Conservation (phyloP, 2,888 invertebrate species). For the Colostygia pectinataria region DNA sequence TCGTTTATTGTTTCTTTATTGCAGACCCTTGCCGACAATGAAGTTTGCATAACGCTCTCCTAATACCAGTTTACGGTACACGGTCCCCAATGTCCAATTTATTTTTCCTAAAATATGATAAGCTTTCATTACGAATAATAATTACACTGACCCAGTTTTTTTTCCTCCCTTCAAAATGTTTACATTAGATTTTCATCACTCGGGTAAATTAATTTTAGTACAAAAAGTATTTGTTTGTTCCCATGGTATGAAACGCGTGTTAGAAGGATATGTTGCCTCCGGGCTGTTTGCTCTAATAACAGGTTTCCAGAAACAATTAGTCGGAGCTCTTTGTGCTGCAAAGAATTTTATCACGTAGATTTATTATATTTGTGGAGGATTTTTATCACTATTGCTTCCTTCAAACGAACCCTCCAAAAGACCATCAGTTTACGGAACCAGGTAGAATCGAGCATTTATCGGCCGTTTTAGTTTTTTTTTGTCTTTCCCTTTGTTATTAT, state of each 20-base stretch:
- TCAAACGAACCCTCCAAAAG: constrained; percentile 40
- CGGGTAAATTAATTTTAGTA: constrained; percentile 33
- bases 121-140: constrained; percentile 31
- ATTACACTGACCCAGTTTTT: constrained; percentile 40
- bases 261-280: constrained; percentile 42
- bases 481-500: constrained; percentile 74
- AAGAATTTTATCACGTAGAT: constrained; percentile 75
- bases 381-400: constrained; percentile 69
- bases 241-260: constrained; percentile 36
- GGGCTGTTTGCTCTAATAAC: constrained; percentile 67
- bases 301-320: constrained; percentile 74
- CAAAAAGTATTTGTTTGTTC: constrained; percentile 49
- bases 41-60: constrained; percentile 64
- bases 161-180: constrained; percentile 37
- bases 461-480: constrained; percentile 79
- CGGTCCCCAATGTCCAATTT: constrained; percentile 44
- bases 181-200: constrained; percentile 45
- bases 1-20: constrained; percentile 68
- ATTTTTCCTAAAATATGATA: constrained; percentile 38
- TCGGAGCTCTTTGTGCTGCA: constrained; percentile 64
- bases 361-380: constrained; percentile 78
- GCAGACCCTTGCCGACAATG: constrained; percentile 58
- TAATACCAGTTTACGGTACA: constrained; percentile 49
- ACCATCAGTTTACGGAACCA: constrained; percentile 54
- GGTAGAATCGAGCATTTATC: constrained; percentile 76